Conservation (phyloP, 2,797 vertebrate genomes). For the Scomberomorus guttatus region DNA sequence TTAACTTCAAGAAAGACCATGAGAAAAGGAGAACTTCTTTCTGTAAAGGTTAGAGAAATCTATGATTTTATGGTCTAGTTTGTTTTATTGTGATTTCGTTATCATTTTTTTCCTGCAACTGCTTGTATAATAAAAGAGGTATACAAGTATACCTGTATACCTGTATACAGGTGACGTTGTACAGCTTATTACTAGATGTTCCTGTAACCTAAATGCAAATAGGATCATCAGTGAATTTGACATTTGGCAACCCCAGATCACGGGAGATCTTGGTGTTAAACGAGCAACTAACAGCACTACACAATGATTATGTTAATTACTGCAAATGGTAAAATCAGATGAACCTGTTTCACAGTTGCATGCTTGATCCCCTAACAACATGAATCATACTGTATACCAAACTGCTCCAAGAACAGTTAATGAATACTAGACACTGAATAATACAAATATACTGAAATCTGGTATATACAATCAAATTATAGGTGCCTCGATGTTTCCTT, state of each 20-base stretch:
- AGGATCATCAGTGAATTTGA: neutral
- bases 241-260: neutral
- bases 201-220: slow-evolving; percentile 4
- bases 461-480: neutral
- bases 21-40: neutral
- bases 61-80: neutral
- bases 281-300: neutral
- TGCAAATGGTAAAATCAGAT: neutral
- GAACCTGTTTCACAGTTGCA: neutral
- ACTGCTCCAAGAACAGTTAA: neutral
- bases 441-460: neutral
- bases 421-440: neutral
- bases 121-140: neutral
- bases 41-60: neutral
- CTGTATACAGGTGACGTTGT: too few species aligned
- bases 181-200: neutral
- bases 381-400: neutral
- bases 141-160: too few species aligned
- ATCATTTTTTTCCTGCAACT: neutral
- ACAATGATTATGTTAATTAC: slow-evolving; percentile 5
- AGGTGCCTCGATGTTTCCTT: neutral
- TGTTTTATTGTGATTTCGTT: too few species aligned
- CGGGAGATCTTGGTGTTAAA: neutral
- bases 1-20: neutral
- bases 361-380: neutral